Percentiles rank a stretch among this genome's conserved stretches.
Conservation (phyloP, 2,113 vertebrate genomes). For the Acrocephalus kingi region DNA sequence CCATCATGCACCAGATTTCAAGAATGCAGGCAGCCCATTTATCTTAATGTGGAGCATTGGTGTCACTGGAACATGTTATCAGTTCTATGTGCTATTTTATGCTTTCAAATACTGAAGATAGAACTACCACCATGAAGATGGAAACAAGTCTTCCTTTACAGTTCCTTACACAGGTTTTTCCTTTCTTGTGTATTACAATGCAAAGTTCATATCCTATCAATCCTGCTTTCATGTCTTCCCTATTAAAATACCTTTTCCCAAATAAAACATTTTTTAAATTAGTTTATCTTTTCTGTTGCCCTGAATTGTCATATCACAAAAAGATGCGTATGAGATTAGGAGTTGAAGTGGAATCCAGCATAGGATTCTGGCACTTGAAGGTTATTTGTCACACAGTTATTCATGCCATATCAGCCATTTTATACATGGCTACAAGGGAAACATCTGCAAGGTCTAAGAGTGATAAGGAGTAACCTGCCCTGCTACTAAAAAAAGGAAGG, state of each 20-base stretch:
- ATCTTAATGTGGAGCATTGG: background rate
- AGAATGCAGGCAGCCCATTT: background rate
- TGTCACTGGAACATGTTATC: background rate
- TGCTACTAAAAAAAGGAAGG: background rate
- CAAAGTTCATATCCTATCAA: background rate
- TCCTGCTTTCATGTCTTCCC: background rate
- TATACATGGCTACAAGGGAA: constrained; percentile 38
- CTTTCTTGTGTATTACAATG: background rate
- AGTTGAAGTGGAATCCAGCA: background rate
- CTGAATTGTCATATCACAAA: background rate
- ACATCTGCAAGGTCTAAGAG: constrained; percentile 46
- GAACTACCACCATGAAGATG: background rate
- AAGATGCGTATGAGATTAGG: background rate
- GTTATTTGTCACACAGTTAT: background rate
- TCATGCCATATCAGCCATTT: background rate
- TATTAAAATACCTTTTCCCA: background rate
- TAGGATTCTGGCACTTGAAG: background rate
- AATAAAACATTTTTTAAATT: background rate
- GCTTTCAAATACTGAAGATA: background rate
- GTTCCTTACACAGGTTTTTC: background rate
- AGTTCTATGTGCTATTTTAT: background rate
- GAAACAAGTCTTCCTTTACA: background rate
- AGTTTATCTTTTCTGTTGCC: background rate
- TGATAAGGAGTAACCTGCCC: constrained; percentile 42
- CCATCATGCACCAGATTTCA: background rate